phyloP scores from a whole-genome alignment of 2,888 invertebrate species.

The Trichopoda pennipes region DNA sequence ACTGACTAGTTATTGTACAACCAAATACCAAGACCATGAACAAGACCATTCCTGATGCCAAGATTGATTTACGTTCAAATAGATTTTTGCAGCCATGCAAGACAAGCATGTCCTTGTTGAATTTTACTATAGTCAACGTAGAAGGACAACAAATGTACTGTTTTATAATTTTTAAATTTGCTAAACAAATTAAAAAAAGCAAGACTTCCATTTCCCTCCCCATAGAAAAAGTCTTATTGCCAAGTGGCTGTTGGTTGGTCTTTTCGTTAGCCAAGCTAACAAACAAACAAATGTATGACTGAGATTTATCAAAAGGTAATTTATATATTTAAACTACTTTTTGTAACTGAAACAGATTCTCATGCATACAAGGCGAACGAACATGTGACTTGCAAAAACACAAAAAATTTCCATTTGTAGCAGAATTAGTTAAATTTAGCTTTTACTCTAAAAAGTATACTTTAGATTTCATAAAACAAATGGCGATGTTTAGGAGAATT shows the following conservation, averaged over 20 bases:
- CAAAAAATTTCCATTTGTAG: conserved; percentile 58
- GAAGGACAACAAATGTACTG: conserved; percentile 32
- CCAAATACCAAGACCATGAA: conserved; percentile 1
- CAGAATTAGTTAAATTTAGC: conserved; percentile 40
- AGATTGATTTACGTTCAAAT: conserved; percentile 81
- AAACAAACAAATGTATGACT: conserved; percentile 73
- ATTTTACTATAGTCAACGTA: conserved; percentile 10
- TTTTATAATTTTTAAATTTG: conserved; percentile 56
- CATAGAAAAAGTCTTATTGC: background rate
- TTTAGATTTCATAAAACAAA: conserved; percentile 75
- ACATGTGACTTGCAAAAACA: background rate
- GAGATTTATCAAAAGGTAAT: conserved; percentile 81
- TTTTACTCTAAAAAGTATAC: conserved; percentile 63
- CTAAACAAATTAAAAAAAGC: conserved; percentile 9
- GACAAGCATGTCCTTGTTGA: conserved; percentile 49
- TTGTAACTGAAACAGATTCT: conserved; percentile 6
- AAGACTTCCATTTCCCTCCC: background rate
- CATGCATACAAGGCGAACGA: background rate
- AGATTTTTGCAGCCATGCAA: conserved; percentile 77
- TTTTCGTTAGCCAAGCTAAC: background rate
- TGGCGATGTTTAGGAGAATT: conserved; percentile 77
- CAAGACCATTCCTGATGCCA: conserved; percentile 49
- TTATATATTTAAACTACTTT: conserved; percentile 75
- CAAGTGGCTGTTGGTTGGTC: conserved; percentile 31
- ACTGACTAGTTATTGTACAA: conserved; percentile 8